These are phyloP conservation scores for Pseudolaguvia tuberculata DNA, from an alignment of 2,113 vertebrate genomes.

Conservation along the genomic window DNA sequence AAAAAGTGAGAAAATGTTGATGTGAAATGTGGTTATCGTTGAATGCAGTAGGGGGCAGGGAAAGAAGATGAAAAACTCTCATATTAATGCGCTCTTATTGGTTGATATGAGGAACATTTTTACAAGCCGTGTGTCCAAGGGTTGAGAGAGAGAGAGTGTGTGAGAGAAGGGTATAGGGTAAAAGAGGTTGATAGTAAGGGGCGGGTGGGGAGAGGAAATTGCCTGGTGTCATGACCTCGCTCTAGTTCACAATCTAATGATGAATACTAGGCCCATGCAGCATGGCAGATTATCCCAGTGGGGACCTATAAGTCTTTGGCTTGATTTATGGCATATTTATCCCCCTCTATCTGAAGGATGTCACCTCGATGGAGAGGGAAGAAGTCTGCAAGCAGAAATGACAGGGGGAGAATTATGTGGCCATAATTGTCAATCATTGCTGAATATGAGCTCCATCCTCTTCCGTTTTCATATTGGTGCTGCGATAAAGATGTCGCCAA, in stretches of 20 bases:
- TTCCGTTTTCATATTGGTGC: conserved; percentile 82
- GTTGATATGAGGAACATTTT: conserved; percentile 35
- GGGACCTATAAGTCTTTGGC: conserved; percentile 73
- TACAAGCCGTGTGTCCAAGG: conserved; percentile 27
- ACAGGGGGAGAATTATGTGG: conserved; percentile 82
- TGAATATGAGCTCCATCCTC: conserved; percentile 75
- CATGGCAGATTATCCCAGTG: conserved; percentile 78
- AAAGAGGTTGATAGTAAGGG: conserved; percentile 16
- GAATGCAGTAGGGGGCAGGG: conserved; percentile 64
- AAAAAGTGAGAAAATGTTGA: conserved; percentile 79
- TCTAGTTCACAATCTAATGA: conserved; percentile 76
- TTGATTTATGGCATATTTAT: conserved; percentile 91
- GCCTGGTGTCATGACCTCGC: conserved; percentile 50
- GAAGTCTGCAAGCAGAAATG: conserved; percentile 58
- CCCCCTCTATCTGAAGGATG: conserved; percentile 82
- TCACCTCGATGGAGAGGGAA: conserved; percentile 62
- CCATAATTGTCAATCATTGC: conserved; percentile 90
- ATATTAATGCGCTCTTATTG: conserved; percentile 46
- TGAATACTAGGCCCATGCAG: conserved; percentile 77
- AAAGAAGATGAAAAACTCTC: conserved; percentile 38
- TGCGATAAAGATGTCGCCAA: conserved; percentile 76
- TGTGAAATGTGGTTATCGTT: conserved; percentile 88
- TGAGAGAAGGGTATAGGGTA: not conserved
- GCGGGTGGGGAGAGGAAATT: conserved; percentile 42
- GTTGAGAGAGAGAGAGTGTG: conserved; percentile 23